Evolutionary conservation across 2,888 invertebrate species (phyloP).

Genomic region (Drosophila mimetica): DNA sequence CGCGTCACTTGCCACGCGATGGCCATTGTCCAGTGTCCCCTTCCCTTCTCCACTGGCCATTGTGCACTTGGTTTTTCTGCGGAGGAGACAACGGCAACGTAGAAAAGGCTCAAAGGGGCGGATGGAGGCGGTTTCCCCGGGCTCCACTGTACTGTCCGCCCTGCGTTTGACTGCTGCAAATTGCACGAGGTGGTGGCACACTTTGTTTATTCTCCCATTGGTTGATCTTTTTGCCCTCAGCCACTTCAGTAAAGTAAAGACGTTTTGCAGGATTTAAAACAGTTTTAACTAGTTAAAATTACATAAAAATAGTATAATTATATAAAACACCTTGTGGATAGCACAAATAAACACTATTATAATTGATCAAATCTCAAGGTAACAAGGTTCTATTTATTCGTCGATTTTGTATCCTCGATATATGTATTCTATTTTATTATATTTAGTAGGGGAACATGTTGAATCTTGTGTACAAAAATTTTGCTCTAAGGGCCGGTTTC

Average conservation of each 20-base stretch:
- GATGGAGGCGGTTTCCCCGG: conserved; percentile 15
- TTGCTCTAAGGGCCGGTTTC: too few species aligned
- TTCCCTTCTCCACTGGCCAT: conserved; percentile 38
- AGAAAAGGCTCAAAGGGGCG: conserved; percentile 25
- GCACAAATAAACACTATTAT: too few species aligned
- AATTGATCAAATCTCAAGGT: too few species aligned
- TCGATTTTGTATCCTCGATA: too few species aligned
- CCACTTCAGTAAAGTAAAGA: neutral
- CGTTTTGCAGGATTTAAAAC: neutral
- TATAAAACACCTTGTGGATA: neutral
- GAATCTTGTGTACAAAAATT: too few species aligned
- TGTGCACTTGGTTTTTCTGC: conserved; percentile 63
- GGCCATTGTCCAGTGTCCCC: conserved; percentile 26
- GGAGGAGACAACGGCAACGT: conserved; percentile 35
- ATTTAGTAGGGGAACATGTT: too few species aligned
- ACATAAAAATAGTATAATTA: neutral
- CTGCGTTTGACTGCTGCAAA: conserved; percentile 54
- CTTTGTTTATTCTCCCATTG: conserved; percentile 21
- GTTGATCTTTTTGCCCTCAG: conserved; percentile 26
- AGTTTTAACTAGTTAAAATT: neutral
- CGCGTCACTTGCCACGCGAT: conserved; percentile 63
- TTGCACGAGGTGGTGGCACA: conserved; percentile 17
- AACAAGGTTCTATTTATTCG: too few species aligned
- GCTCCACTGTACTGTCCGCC: conserved; percentile 7
- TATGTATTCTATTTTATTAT: too few species aligned